Evolutionary conservation across 2,113 vertebrate genomes (phyloP), one percentile per base, ranked within the genome.

Genomic region (Seriola quinqueradiata): DNA sequence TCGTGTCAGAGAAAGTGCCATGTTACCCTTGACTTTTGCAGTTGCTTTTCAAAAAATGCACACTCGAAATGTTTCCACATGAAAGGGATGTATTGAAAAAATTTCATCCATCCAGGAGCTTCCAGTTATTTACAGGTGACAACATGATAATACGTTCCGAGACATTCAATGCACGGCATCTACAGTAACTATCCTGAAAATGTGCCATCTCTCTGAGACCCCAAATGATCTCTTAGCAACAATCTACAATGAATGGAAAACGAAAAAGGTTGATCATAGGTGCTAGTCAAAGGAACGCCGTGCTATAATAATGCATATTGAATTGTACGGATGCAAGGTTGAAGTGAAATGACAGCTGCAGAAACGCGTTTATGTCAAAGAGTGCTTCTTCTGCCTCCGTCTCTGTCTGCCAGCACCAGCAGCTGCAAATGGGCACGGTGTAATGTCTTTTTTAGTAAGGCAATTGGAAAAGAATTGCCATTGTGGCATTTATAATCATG

Each of bases 391-490:
- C 58, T 55, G 57, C 54, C 60, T 86, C 64, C 64, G 52, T 85
- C 36, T 46, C 68, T 57, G 36, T 72, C 52, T 77, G 84, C 74
- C 75, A 86, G 54, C 65, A 66, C 68, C 78, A 75, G 44, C 65
- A 68, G 70, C 78, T 60, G 75, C 77, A 88, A 92, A 90, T 85
- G 61, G 82, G 46, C 57, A 64, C 36, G 1, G 36, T 69, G 36
- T 91, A 92, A 91, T 87, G 66, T 82, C 76, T 85, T 81, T 90
- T 89, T 91, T 84, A 86, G 68, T 83, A 85, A 89, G 84, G 84
- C 73, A 90, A 84, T 89, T 88, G 79, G 80, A 92, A 90, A 92
- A 83, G 69, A 92, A 92, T 75, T 81, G 84, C 86, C 81, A 81
- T 86, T 36, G 21, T 90, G 86, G 71, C 87, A 85, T 92, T 88